These are phyloP conservation scores for Pyrgus malvae DNA, from an alignment of 2,888 invertebrate genomes.

Conservation along the genomic window DNA sequence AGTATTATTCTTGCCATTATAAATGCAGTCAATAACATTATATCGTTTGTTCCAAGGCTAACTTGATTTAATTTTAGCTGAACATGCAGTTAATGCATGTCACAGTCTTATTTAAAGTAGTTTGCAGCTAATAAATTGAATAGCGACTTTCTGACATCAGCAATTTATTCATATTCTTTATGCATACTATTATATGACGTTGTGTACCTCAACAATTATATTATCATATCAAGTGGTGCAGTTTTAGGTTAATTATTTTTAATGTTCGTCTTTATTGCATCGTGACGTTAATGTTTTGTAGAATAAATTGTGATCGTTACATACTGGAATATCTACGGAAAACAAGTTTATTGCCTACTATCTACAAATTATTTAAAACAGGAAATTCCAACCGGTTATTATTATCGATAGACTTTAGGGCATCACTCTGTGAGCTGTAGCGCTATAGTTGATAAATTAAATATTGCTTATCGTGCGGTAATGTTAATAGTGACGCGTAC, in stretches of 20 bases:
- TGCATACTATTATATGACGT: not conserved
- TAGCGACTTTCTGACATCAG: conserved; percentile 13
- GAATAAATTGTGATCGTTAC: not conserved
- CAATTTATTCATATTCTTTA: conserved; percentile 5
- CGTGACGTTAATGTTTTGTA: not conserved
- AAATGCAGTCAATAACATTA: conserved; percentile 37
- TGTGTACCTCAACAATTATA: not conserved
- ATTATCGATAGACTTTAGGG: conserved; percentile 15
- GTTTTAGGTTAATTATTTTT: conserved; percentile 1
- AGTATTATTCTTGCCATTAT: conserved; percentile 25
- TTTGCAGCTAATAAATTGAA: conserved; percentile 25
- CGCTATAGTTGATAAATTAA: not conserved
- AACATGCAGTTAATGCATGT: conserved; percentile 26
- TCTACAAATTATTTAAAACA: conserved; percentile 12
- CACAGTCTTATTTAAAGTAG: conserved; percentile 24
- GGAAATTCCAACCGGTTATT: conserved; percentile 23
- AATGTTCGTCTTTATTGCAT: not conserved
- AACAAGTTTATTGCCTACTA: conserved; percentile 17
- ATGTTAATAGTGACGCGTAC: not conserved
- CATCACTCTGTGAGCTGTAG: conserved; percentile 4
- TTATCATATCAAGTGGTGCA: not conserved
- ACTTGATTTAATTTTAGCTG: conserved; percentile 32
- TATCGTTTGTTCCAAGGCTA: conserved; percentile 41
- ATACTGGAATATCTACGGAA: conserved; percentile 6
- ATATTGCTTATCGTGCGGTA: not conserved